These are phyloP conservation scores for Lottia scabra DNA, from an alignment of 2,888 invertebrate species.

Conservation along the genomic window DNA sequence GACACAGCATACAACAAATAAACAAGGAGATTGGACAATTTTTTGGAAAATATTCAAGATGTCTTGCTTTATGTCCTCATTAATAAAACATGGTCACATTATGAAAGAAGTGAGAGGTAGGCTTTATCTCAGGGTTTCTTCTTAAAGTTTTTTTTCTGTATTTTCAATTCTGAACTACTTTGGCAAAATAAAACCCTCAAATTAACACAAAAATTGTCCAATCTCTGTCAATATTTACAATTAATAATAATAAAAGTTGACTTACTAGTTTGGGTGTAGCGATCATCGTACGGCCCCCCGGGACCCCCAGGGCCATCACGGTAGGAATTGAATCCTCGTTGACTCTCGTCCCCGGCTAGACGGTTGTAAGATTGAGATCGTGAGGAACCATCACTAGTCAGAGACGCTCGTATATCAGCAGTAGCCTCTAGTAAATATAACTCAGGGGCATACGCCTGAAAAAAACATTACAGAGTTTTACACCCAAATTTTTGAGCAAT, in stretches of 20 bases:
- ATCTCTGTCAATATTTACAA: background rate
- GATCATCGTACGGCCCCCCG: conserved; percentile 6
- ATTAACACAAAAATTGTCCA: no score
- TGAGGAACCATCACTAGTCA: conserved; percentile 44
- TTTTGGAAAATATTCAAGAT: no score
- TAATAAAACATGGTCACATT: no score
- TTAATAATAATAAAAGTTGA: background rate
- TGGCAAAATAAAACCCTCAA: no score
- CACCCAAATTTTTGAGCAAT: no score
- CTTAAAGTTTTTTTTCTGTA: no score
- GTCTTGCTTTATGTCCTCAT: no score
- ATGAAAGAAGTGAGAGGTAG: no score
- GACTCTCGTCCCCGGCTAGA: conserved; percentile 8
- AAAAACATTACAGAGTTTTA: background rate
- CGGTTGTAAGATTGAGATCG: conserved; percentile 33
- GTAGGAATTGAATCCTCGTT: conserved; percentile 13
- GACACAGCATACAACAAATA: no score
- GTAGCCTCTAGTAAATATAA: conserved; percentile 60
- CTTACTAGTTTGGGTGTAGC: background rate
- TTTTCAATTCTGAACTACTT: no score
- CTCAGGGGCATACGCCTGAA: conserved; percentile 62
- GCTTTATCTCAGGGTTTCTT: no score
- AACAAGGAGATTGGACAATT: no score
- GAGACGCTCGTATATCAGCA: conserved; percentile 39
- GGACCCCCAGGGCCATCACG: conserved; percentile 14